These are phyloP conservation scores for Paralichthys olivaceus DNA, from an alignment of 2,113 vertebrate species.

Conservation along the genomic window DNA sequence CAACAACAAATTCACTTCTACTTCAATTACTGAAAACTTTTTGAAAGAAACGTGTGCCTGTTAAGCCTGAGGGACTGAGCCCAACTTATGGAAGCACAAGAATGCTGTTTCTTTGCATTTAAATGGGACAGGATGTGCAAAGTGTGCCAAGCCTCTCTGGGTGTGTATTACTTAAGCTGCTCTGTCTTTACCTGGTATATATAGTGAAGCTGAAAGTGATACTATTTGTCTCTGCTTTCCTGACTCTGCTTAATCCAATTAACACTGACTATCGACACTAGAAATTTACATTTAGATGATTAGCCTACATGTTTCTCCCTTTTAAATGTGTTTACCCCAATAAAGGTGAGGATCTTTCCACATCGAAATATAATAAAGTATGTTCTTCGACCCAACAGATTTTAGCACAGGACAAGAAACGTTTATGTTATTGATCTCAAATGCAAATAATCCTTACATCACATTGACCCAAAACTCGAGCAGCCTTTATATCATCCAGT, in stretches of 20 bases:
- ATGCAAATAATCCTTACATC: not conserved
- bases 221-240: constrained; percentile 19
- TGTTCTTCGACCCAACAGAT: not conserved
- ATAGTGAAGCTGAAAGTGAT: constrained; percentile 32
- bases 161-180: constrained; percentile 42
- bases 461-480: not conserved
- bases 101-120: not conserved
- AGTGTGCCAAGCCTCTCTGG: constrained; percentile 20
- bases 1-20: not conserved
- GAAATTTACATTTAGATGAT: constrained; percentile 36
- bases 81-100: not conserved
- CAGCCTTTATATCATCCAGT: not conserved
- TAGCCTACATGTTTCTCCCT: constrained; percentile 14
- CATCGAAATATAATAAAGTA: not conserved
- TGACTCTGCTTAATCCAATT: constrained; percentile 66
- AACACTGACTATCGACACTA: constrained; percentile 57
- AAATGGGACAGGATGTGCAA: constrained; percentile 15
- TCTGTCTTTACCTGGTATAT: constrained; percentile 41
- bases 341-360: not conserved
- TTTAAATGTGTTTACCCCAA: constrained; percentile 2
- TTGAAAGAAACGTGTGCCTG: not conserved
- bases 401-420: not conserved
- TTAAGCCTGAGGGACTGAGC: not conserved
- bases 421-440: not conserved
- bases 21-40: not conserved